Percentiles rank a stretch among this genome's conserved stretches.
Conservation (phyloP, 2,888 invertebrate species). For the Kuschelorhynchus macadamiae region DNA sequence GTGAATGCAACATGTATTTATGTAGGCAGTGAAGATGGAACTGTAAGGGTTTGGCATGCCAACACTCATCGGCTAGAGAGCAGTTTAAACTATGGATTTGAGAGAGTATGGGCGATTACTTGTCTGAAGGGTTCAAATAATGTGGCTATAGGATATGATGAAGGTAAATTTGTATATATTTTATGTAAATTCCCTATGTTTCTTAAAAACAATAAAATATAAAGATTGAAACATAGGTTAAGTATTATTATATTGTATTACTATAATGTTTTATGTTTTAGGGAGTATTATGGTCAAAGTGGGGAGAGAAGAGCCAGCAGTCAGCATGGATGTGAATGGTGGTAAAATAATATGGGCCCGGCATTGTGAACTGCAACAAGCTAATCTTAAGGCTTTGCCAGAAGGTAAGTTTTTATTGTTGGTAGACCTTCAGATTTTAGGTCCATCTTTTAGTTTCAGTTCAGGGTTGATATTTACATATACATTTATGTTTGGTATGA, state of each 20-base stretch:
- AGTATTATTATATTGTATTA: no score
- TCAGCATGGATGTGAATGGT: constrained; percentile 98
- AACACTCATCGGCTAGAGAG: constrained; percentile 98
- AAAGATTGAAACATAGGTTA: no score
- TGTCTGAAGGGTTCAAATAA: constrained; percentile 95
- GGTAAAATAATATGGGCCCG: constrained; percentile 99
- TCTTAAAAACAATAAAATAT: no score
- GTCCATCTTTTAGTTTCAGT: neutral
- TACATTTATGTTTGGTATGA: no score
- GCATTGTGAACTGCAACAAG: constrained; percentile 98
- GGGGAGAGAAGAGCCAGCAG: constrained; percentile 98
- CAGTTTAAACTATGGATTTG: constrained; percentile 97
- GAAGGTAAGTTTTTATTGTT: constrained; percentile 71
- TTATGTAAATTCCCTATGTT: neutral
- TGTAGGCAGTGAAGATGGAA: constrained; percentile 97
- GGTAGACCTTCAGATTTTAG: neutral
- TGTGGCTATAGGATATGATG: constrained; percentile 81
- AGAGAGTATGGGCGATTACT: constrained; percentile 97
- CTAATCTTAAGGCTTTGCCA: constrained; percentile 88
- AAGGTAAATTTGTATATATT: constrained; percentile 31
- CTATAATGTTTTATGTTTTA: no score
- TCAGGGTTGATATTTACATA: no score
- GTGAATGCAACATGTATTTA: no score
- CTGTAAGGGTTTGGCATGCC: constrained; percentile 98
- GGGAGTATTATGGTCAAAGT: constrained; percentile 91